Base-by-base conservation (phyloP, 2,113 vertebrate genomes). In the Gymnorhina tibicen region DNA sequence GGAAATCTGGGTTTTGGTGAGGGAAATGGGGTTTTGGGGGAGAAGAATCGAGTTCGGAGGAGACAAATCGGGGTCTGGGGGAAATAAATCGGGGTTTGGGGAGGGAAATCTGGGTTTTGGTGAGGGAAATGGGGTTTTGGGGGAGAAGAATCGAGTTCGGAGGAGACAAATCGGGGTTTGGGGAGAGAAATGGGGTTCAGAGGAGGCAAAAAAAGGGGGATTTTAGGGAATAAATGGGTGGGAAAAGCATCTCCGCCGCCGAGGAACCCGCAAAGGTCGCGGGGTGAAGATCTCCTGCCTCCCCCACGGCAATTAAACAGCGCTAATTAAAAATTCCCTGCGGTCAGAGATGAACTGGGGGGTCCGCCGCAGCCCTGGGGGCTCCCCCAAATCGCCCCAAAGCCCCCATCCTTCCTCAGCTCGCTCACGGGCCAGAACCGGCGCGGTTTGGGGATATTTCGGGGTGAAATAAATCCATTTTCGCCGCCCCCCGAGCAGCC, bases 361-460 rank as follows among this genome's bases (percentile, higher is more conserved):
- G 55, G 26, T 18, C 3, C 19, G 19, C n/a, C 26, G 26, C 67
- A 16, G 67, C 47, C 26, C 53, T 5, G 35, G 58, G 15, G 58
- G 35, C 37, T 13, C 3, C 59, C 37, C 26, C 18, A 2, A 2
- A 22, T 58, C 53, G 3, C 33, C 42, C 70, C 53, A 0, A 16
- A 50, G 7, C 2, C 42, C 55, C 26, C 33, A 10, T 18, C 26
- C 8, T 37, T 17, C 3, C 11, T 6, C 41, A 11, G 41, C 32
- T 33, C 32, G 2, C 1, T 1, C 9, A 3, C 22, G 39, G 17
- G 60, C 37, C 7, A 27, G 3, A 63, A 2, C 0, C 1, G 60
- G 27, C 17, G 60, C 30, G 5, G 18, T 12, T 4, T 0, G 32
- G 52, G 70, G 32, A 5, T 2, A 1, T 56, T 74, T 58, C 10